Percentiles rank a stretch among this genome's conserved stretches.
phyloP scores from a whole-genome alignment of 2,888 invertebrate species.

The Drosophila anomalata region DNA sequence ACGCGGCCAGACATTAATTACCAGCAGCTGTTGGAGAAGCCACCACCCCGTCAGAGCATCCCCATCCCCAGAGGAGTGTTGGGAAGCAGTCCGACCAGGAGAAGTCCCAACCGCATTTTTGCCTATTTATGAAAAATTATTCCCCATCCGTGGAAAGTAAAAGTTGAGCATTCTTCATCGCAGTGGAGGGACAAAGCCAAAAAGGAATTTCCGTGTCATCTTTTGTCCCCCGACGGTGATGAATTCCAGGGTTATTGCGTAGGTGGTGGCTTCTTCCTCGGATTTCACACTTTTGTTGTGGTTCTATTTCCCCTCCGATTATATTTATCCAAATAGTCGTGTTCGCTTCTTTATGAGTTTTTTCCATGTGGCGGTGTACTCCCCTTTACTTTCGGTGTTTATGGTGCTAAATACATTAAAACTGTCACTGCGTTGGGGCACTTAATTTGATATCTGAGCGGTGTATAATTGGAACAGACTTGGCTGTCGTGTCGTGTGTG shows the following conservation, averaged over 20 bases:
- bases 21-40: conserved; percentile 66
- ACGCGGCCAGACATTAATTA: conserved; percentile 77
- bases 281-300: conserved; percentile 61
- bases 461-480: conserved; percentile 74
- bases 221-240: conserved; percentile 19
- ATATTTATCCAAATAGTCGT: conserved; percentile 21
- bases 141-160: conserved; percentile 31
- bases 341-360: conserved; percentile 19
- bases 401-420: conserved; percentile 76
- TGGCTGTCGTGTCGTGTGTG: conserved; percentile 56
- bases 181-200: neutral
- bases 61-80: conserved; percentile 11
- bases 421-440: conserved; percentile 76
- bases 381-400: conserved; percentile 49
- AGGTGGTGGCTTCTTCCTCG: conserved; percentile 62
- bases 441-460: conserved; percentile 79
- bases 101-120: conserved; percentile 54
- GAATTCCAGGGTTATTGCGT: conserved; percentile 34
- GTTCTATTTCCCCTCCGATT: conserved; percentile 6
- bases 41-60: neutral
- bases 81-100: neutral
- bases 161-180: conserved; percentile 50
- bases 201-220: conserved; percentile 60
- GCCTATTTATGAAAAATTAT: conserved; percentile 72
- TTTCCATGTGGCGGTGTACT: conserved; percentile 13